Percentiles rank a stretch among this genome's conserved stretches.
These are phyloP conservation scores for Deilephila elpenor DNA, from an alignment of 2,888 invertebrate species.

Conservation along the genomic window DNA sequence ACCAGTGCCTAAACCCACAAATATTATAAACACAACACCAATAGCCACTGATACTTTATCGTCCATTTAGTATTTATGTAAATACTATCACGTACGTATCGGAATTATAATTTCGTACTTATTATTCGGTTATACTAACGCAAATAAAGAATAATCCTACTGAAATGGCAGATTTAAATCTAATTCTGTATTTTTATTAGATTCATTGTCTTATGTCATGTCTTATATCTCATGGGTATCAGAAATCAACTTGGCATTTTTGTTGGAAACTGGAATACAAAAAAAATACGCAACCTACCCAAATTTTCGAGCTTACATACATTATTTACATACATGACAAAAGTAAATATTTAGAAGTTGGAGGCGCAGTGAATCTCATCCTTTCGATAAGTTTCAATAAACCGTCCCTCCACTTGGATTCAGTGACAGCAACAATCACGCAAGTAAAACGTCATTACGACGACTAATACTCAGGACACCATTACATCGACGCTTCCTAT, in stretches of 20 bases:
- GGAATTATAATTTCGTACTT: too few species aligned
- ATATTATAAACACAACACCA: not conserved
- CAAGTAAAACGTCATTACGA: conserved; percentile 77
- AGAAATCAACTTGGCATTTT: too few species aligned
- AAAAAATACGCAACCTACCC: not conserved
- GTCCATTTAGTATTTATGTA: conserved; percentile 3
- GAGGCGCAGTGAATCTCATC: not conserved
- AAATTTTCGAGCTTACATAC: not conserved
- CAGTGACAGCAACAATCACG: conserved; percentile 74
- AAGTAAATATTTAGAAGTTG: not conserved
- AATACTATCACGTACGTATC: not conserved
- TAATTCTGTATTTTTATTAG: too few species aligned
- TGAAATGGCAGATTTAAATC: too few species aligned
- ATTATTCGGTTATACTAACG: too few species aligned
- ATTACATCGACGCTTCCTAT: conserved; percentile 55
- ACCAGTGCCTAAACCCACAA: conserved; percentile 3
- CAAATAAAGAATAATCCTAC: too few species aligned
- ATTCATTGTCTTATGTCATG: too few species aligned
- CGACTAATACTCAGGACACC: conserved; percentile 58
- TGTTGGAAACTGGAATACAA: too few species aligned
- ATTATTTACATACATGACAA: not conserved
- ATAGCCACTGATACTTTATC: not conserved
- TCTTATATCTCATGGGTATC: too few species aligned
- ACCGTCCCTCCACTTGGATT: conserved; percentile 56
- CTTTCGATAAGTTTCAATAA: conserved; percentile 56